Percentiles rank a stretch among this genome's conserved stretches.
phyloP scores from a whole-genome alignment of 2,888 invertebrate genomes.

The Acanthosoma haemorrhoidale region DNA sequence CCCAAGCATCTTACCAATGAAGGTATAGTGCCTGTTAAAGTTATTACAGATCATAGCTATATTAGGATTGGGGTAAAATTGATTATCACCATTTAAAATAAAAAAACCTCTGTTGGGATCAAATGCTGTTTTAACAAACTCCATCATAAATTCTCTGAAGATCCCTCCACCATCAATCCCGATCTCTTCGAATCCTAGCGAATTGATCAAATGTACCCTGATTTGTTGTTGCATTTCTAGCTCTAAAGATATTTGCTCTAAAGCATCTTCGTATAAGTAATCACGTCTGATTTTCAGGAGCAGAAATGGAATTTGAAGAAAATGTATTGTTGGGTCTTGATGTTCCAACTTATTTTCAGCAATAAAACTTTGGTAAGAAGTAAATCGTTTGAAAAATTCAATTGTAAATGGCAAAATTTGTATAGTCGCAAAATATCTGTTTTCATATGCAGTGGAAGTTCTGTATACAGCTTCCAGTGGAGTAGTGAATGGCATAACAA shows the following conservation, averaged over 20 bases:
- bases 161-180: slow-evolving; percentile 97
- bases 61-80: slow-evolving; percentile 93
- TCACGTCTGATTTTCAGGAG: slow-evolving; percentile 74
- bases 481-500: not conserved
- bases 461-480: not conserved
- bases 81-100: slow-evolving; percentile 79
- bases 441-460: not conserved
- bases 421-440: not conserved
- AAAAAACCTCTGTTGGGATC: slow-evolving; percentile 96
- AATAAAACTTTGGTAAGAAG: slow-evolving; percentile 70
- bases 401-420: slow-evolving; percentile 82
- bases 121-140: slow-evolving; percentile 88
- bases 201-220: slow-evolving; percentile 83
- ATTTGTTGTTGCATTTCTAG: slow-evolving; percentile 79
- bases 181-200: slow-evolving; percentile 85
- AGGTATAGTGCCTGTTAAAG: slow-evolving; percentile 85
- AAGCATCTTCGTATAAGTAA: slow-evolving; percentile 97
- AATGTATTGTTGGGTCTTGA: slow-evolving; percentile 68
- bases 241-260: slow-evolving; percentile 78
- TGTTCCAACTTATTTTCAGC: slow-evolving; percentile 63
- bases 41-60: slow-evolving; percentile 80
- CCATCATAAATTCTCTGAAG: slow-evolving; percentile 90
- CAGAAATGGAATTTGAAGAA: slow-evolving; percentile 69
- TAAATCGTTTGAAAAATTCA: slow-evolving; percentile 82
- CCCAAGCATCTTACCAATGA: slow-evolving; percentile 88